Base-by-base conservation (phyloP, 2,888 invertebrate species). In the Frankliniella intonsa region DNA sequence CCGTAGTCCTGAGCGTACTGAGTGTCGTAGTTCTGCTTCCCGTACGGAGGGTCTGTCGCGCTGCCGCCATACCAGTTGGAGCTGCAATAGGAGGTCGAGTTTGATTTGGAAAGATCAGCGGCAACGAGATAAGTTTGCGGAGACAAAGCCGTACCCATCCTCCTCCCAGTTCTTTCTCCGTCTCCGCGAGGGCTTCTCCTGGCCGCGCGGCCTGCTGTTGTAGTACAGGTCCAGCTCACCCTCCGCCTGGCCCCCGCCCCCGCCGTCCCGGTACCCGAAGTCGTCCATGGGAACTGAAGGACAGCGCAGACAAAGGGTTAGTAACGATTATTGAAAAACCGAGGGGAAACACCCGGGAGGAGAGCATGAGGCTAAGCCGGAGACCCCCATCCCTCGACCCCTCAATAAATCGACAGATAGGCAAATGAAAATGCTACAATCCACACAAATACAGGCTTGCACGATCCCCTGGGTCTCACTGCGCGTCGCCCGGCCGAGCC, bases 191-290 rank as follows among this genome's bases (percentile, higher is more conserved):
- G 89, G 89, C 83, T 89, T 88, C 85, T 90, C 92, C 84, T 87
- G 87, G 85, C 91, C 92, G 87, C 92, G 91, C 82, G 96, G 96
- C 88, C 95, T 91, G 88, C 96, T 96, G 89, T 96, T 96, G 89
- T 96, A 97, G 88, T 93, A 96, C 85, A 97, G 93, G 49, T 85
- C 85, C 88, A 94, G 93, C 86, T 91, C 91, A 88, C 91, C 90
- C 86, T 90, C 89, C 85, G 89, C 88, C 82, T 89, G 88, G 84
- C 88, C 88, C 83, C 89, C 87, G 81, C 88, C n/a, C n/a, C n/a
- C 87, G 83, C 87, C 86, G 83, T 89, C 89, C 82, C 87, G 87
- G 76, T 86, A 87, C 82, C 87, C 87, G 69, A 22, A 76, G 69
- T 76, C 69, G 22, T 76, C 69, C 69, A 76, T 76, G 10, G 69